Conservation (phyloP, 2,797 vertebrate genomes). For the Tenualosa ilisha region DNA sequence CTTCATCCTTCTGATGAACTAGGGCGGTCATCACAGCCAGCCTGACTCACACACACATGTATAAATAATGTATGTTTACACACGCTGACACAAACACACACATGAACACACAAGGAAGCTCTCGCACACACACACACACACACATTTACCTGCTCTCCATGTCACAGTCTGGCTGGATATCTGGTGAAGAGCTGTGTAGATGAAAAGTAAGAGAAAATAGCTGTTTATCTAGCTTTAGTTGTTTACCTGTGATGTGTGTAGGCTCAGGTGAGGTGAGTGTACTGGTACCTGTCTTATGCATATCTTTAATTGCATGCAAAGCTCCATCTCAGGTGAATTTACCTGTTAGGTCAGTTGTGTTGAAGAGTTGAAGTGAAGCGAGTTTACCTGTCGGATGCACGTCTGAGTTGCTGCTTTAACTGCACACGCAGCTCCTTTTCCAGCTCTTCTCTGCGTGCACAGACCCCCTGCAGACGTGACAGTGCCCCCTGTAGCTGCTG, state of each 20-base stretch:
- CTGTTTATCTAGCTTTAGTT: no score
- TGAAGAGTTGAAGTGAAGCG: background rate
- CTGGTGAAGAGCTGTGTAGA: constrained; percentile 85
- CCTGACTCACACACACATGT: constrained; percentile 65
- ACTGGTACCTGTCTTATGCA: background rate
- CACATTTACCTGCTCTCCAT: constrained; percentile 90
- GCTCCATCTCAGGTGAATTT: constrained; percentile 74
- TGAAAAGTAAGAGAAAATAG: constrained; percentile 14
- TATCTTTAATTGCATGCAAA: constrained; percentile 78
- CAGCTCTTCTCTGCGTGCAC: constrained; percentile 92
- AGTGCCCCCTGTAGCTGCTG: constrained; percentile 92
- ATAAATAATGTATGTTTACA: constrained; percentile 8
- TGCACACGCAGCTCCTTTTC: constrained; percentile 85
- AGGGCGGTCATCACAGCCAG: constrained; percentile 90
- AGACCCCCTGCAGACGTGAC: constrained; percentile 93
- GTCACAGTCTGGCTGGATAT: constrained; percentile 88
- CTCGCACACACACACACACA: background rate
- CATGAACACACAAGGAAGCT: background rate
- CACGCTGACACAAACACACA: background rate
- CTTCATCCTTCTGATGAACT: constrained; percentile 94
- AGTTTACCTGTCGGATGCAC: background rate
- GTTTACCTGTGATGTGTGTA: background rate
- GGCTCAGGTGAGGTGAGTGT: background rate
- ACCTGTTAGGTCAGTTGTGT: background rate
- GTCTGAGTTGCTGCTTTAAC: constrained; percentile 88